Conservation (phyloP, 2,797 vertebrate genomes). For the Sebastes ruberrimus region DNA sequence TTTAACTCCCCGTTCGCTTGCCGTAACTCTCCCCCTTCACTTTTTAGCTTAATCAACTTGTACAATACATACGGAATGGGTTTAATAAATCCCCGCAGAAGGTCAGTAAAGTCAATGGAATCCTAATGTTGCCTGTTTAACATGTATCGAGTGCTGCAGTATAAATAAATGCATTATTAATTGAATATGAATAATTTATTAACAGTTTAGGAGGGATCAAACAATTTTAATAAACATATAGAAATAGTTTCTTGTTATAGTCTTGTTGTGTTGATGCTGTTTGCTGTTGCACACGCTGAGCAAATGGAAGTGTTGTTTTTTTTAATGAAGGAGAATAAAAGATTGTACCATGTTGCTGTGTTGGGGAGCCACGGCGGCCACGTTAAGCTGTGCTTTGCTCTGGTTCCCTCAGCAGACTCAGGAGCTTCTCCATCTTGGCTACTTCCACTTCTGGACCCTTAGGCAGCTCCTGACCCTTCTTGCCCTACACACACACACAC, state of each 20-base stretch:
- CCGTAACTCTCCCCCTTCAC: conserved; percentile 7
- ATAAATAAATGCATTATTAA: conserved; percentile 29
- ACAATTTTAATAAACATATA: conserved; percentile 45
- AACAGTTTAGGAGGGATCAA: conserved; percentile 1
- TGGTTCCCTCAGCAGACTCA: conserved; percentile 79
- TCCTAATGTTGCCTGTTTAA: conserved; percentile 27
- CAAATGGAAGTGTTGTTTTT: background rate
- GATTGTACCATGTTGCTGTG: background rate
- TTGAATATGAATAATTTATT: conserved; percentile 30
- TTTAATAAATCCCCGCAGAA: conserved; percentile 26
- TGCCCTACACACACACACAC: conserved; percentile 77
- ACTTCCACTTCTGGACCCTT: conserved; percentile 89
- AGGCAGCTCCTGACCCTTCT: conserved; percentile 89
- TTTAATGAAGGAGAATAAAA: conserved; percentile 6
- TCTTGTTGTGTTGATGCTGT: background rate
- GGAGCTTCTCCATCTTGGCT: conserved; percentile 92
- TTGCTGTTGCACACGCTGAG: conserved; percentile 3
- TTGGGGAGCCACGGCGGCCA: background rate
- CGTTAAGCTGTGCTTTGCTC: conserved; percentile 31
- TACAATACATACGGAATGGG: conserved; percentile 18
- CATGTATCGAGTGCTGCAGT: conserved; percentile 12
- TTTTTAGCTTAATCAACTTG: conserved; percentile 36
- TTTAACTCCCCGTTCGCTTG: conserved; percentile 33
- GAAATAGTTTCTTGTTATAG: background rate
- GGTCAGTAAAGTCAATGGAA: conserved; percentile 4